These are phyloP conservation scores for Pseudachorutes palmiensis DNA, from an alignment of 1,140 invertebrate species.

Conservation along the genomic window DNA sequence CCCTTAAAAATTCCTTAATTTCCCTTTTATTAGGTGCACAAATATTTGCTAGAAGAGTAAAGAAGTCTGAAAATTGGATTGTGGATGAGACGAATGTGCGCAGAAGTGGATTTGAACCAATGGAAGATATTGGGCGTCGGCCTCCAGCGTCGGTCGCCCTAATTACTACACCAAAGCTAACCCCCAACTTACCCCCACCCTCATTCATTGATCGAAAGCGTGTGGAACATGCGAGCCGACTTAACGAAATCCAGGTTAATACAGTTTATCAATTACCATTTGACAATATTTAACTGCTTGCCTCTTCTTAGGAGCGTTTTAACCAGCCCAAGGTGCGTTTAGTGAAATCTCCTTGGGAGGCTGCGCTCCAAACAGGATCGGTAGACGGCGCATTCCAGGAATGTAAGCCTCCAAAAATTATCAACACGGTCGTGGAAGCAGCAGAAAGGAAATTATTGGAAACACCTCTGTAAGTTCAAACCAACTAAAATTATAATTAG, in stretches of 20 bases:
- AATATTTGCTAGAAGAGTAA: constrained; percentile 76
- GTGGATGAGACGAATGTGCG: constrained; percentile 59
- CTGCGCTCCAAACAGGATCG: constrained; percentile 59
- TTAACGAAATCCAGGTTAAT: constrained; percentile 50
- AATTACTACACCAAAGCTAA: too few relatives aligned
- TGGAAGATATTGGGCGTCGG: background rate
- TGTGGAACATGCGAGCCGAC: constrained; percentile 47
- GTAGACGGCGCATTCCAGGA: constrained; percentile 60
- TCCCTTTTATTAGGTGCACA: constrained; percentile 56
- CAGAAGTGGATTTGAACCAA: background rate
- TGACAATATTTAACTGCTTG: background rate
- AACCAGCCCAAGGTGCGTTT: constrained; percentile 52
- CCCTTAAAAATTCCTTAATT: background rate
- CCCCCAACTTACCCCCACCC: constrained; percentile 26
- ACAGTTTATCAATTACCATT: background rate
- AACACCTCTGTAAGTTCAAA: constrained; percentile 27
- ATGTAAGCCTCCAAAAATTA: constrained; percentile 22
- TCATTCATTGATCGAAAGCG: constrained; percentile 45
- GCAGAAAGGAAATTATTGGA: constrained; percentile 35
- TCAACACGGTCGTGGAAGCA: constrained; percentile 34
- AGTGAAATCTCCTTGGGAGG: constrained; percentile 63
- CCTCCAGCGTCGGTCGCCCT: constrained; percentile 41
- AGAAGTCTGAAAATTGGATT: constrained; percentile 76
- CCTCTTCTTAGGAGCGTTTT: constrained; percentile 49
- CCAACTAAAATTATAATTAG: background rate